Percentiles rank a stretch among this genome's conserved stretches.
Evolutionary conservation across 2,113 vertebrate genomes (phyloP).

Genomic region (Coturnix japonica): DNA sequence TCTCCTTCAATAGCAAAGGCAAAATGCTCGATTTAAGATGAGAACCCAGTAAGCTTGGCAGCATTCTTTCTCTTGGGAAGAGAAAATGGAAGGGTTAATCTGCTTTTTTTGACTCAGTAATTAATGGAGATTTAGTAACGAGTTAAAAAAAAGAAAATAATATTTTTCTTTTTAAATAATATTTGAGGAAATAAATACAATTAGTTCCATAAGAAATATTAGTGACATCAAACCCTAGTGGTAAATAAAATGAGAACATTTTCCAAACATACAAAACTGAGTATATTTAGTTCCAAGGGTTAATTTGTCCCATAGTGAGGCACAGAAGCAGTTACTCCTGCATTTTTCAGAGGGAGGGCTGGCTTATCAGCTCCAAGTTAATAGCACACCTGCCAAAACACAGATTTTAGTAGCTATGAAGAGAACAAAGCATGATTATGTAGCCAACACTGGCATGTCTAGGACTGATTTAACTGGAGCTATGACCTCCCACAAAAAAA

Average conservation of each 20-base stretch:
- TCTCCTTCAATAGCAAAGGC: not conserved
- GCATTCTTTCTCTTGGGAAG: not conserved
- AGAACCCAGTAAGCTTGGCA: slow-evolving; percentile 2
- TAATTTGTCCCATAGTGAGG: not conserved
- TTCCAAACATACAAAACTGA: not conserved
- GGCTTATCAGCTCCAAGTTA: slow-evolving; percentile 69
- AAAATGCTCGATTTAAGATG: not conserved
- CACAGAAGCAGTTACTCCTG: slow-evolving; percentile 30
- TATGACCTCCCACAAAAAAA: not conserved
- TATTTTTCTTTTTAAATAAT: not conserved
- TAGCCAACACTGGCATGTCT: slow-evolving; percentile 45
- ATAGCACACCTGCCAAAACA: slow-evolving; percentile 72
- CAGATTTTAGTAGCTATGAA: slow-evolving; percentile 57
- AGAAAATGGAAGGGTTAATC: not conserved
- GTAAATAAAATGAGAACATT: not conserved
- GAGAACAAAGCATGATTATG: slow-evolving; percentile 74
- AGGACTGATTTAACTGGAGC: slow-evolving; percentile 34
- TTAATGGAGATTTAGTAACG: not conserved
- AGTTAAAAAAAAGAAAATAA: not conserved
- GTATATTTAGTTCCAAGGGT: not conserved
- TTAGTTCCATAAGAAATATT: not conserved
- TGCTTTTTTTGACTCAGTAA: not conserved
- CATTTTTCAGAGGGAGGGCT: slow-evolving; percentile 13
- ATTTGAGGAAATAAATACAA: not conserved
- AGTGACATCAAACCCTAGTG: not conserved